Percentiles rank a stretch among this genome's conserved stretches.
phyloP scores from a whole-genome alignment of 2,888 invertebrate species.

The Hirtodrosophila trivittata region DNA sequence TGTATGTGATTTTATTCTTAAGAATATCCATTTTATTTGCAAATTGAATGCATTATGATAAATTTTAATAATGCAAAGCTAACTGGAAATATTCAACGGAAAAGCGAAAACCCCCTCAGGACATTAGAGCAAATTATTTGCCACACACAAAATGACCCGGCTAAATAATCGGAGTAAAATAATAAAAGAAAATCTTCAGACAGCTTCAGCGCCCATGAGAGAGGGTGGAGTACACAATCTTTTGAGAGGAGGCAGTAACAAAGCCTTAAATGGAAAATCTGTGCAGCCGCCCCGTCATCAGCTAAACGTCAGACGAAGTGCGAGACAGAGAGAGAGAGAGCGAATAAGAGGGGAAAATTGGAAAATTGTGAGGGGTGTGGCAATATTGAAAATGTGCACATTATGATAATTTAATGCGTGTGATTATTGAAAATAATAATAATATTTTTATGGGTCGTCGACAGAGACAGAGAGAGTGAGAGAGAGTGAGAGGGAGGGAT shows the following conservation, averaged over 20 bases:
- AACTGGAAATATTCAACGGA: conserved; percentile 15
- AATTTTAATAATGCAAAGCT: neutral
- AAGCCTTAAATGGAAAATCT: conserved; percentile 48
- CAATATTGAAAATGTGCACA: conserved; percentile 72
- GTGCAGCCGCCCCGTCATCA: conserved; percentile 11
- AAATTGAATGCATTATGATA: neutral
- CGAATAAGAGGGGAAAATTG: neutral
- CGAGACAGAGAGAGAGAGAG: conserved; percentile 5
- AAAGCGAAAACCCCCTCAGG: neutral
- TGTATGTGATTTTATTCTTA: neutral
- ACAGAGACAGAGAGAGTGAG: conserved; percentile 29
- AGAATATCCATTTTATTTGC: too few species aligned
- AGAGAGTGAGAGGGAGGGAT: conserved; percentile 26
- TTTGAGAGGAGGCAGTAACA: conserved; percentile 7
- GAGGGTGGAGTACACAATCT: neutral
- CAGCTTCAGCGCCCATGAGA: conserved; percentile 10
- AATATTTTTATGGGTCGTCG: conserved; percentile 65
- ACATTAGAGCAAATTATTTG: conserved; percentile 37
- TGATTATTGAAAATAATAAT: conserved; percentile 78
- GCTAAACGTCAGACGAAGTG: conserved; percentile 1
- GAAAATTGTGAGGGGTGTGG: conserved; percentile 46
- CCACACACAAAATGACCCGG: conserved; percentile 13
- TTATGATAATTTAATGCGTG: conserved; percentile 76
- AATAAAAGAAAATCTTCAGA: conserved; percentile 36
- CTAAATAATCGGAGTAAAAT: conserved; percentile 59